A percentile compares a stretch with the other conserved stretches of the same genome.
Evolutionary conservation across 92 coral and sea anemone species (phyloP).

Genomic region (Phenganax marumi): DNA sequence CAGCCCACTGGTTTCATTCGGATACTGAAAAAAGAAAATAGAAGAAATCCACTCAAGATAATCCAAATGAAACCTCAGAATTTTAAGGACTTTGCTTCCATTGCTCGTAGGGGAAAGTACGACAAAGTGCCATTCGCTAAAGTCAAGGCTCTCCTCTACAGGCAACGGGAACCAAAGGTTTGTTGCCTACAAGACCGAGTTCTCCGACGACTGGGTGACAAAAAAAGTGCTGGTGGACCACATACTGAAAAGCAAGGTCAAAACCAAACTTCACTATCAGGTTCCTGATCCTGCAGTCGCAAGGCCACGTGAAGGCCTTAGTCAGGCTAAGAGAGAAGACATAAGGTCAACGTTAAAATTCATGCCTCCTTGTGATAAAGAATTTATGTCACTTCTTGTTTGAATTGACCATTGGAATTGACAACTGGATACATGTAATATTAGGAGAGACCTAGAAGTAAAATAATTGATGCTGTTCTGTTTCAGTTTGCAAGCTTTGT

Average conservation of each 20-base stretch:
- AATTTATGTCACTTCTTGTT: constrained; percentile 1
- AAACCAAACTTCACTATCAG: too few relatives aligned
- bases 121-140: background rate
- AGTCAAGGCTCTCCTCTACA: background rate
- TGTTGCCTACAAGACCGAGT: background rate
- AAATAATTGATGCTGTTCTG: background rate
- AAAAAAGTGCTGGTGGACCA: constrained; percentile 2
- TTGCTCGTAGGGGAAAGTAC: constrained; percentile 2
- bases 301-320: background rate
- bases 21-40: constrained; percentile 10
- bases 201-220: background rate
- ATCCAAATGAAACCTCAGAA: background rate
- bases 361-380: background rate
- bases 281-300: background rate
- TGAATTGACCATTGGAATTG: background rate
- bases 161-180: constrained; percentile 5
- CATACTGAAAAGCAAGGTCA: background rate
- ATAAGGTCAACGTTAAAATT: background rate
- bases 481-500: too few relatives aligned
- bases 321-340: background rate
- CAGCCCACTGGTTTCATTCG: constrained; percentile 6
- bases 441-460: background rate
- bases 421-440: too few relatives aligned
- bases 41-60: constrained; percentile 13
- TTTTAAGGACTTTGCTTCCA: constrained; percentile 1